phyloP scores from a whole-genome alignment of 2,888 invertebrate genomes.

The Drosophila sordidula region DNA sequence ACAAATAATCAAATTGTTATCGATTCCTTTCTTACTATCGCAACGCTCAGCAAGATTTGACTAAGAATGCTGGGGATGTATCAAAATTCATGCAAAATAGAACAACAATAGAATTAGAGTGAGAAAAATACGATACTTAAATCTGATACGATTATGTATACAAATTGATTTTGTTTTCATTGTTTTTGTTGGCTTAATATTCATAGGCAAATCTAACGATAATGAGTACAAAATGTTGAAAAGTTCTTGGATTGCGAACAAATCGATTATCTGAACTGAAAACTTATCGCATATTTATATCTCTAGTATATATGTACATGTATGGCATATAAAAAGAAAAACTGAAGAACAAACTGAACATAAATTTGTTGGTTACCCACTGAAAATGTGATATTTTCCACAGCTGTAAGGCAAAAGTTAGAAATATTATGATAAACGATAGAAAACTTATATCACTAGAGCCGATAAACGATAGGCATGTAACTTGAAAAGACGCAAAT shows the following conservation, averaged over 20 bases:
- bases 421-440: not conserved
- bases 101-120: constrained; percentile 34
- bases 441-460: not conserved
- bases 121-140: constrained; percentile 27
- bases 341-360: constrained; percentile 5
- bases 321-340: not conserved
- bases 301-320: constrained; percentile 2
- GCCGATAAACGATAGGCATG: not conserved
- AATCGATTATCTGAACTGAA: constrained; percentile 5
- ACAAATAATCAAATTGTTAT: not conserved
- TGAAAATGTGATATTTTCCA: constrained; percentile 58
- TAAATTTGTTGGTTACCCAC: constrained; percentile 7
- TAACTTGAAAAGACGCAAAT: too few species aligned
- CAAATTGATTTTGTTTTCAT: constrained; percentile 21
- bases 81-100: constrained; percentile 43
- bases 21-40: constrained; percentile 10
- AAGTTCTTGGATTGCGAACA: constrained; percentile 11
- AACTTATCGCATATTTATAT: constrained; percentile 7
- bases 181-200: constrained; percentile 10
- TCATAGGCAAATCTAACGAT: constrained; percentile 17
- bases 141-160: constrained; percentile 24
- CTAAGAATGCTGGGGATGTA: constrained; percentile 30
- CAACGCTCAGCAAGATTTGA: constrained; percentile 21
- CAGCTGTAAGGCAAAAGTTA: constrained; percentile 33
- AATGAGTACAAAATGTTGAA: constrained; percentile 6